These are phyloP conservation scores for Meloidogyne exigua DNA, from an alignment of 1,140 invertebrate species.

Conservation along the genomic window DNA sequence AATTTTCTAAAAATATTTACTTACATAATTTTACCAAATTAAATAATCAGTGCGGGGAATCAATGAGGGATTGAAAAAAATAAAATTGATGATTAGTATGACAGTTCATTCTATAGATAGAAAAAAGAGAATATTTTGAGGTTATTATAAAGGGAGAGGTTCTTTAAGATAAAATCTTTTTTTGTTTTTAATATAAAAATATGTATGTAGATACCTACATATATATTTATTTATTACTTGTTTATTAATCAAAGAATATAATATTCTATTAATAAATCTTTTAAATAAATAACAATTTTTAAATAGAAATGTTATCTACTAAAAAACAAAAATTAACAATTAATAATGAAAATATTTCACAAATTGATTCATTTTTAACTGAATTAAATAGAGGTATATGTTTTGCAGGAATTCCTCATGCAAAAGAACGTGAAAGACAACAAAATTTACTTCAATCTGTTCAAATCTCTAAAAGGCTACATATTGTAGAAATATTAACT, in stretches of 20 bases:
- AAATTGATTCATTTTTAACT: conserved; percentile 8
- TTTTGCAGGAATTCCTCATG: conserved; percentile 25
- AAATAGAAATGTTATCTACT: background rate
- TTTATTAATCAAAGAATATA: too few relatives aligned
- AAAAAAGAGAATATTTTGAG: background rate
- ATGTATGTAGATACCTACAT: background rate
- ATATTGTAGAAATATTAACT: conserved; percentile 9
- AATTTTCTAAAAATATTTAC: background rate
- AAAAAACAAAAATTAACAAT: background rate
- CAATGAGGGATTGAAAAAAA: background rate
- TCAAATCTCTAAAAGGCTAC: conserved; percentile 5
- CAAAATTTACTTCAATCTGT: conserved; percentile 23
- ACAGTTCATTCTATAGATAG: background rate
- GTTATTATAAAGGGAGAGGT: background rate
- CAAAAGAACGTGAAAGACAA: conserved; percentile 23
- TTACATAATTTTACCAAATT: background rate
- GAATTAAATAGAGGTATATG: conserved; percentile 12
- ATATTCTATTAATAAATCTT: too few relatives aligned
- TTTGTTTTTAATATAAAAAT: background rate
- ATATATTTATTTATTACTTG: background rate
- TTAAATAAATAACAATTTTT: too few relatives aligned
- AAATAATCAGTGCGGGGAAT: background rate
- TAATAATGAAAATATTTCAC: background rate
- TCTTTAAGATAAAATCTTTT: background rate
- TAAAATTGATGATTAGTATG: background rate